These are phyloP conservation scores for Dendronephthya gigantea DNA, from an alignment of 64 coral and sea anemone genomes.

Conservation along the genomic window DNA sequence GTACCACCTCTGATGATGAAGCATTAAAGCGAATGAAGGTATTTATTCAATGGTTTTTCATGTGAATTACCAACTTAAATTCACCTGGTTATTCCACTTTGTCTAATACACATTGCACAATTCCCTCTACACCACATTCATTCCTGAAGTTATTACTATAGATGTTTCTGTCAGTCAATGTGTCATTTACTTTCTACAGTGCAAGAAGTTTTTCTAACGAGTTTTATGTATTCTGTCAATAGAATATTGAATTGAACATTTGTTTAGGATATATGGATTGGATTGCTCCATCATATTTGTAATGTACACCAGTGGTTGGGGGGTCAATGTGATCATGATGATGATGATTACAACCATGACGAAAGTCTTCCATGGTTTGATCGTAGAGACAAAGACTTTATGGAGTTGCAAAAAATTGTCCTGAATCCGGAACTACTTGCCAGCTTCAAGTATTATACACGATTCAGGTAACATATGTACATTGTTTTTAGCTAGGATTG, in stretches of 20 bases:
- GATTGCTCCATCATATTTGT: too few species aligned
- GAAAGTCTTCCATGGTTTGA: not conserved
- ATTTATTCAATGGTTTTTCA: too few species aligned
- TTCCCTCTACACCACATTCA: too few species aligned
- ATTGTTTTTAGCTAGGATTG: conserved; percentile 11
- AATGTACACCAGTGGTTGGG: not conserved
- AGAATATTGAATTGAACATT: not conserved
- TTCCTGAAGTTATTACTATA: too few species aligned
- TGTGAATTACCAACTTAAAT: too few species aligned
- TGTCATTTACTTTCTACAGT: too few species aligned
- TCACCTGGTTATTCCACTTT: not conserved
- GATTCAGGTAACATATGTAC: too few species aligned
- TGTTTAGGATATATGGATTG: not conserved
- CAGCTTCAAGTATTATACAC: conserved; percentile 19
- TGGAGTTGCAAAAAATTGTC: conserved; percentile 17
- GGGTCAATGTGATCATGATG: not conserved
- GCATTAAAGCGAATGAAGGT: too few species aligned
- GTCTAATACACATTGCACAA: not conserved
- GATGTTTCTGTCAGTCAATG: too few species aligned
- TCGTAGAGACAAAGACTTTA: not conserved
- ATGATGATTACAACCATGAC: not conserved
- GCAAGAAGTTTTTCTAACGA: too few species aligned
- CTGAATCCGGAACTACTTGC: conserved; percentile 18
- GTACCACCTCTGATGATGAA: not conserved
- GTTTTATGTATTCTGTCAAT: not conserved